phyloP scores from a whole-genome alignment of 2,113 vertebrate genomes.

The Dromaius novaehollandiae region DNA sequence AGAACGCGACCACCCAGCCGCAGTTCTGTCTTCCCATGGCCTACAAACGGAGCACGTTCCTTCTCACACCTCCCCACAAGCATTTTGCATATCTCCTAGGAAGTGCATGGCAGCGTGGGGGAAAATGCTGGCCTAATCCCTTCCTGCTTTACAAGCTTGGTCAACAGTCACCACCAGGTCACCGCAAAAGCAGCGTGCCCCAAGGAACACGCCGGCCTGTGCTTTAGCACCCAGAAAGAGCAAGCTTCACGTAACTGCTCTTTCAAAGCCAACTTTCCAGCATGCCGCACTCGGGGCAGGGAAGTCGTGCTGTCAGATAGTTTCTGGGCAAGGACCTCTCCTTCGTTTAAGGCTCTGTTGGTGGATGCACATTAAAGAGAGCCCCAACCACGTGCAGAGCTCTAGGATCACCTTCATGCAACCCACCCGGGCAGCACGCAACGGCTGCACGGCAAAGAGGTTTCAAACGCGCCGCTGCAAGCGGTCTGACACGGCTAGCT shows the following conservation, averaged over 20 bases:
- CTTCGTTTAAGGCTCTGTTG: not conserved
- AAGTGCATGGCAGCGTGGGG: not conserved
- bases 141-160: not conserved
- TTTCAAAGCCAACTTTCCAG: not conserved
- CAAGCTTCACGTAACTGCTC: not conserved
- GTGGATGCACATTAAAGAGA: not conserved
- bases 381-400: not conserved
- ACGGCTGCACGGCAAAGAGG: not conserved
- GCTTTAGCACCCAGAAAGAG: not conserved
- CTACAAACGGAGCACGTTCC: not conserved
- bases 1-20: not conserved
- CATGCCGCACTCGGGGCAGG: accelerated
- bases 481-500: not conserved
- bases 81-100: not conserved
- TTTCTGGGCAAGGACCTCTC: not conserved
- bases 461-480: not conserved
- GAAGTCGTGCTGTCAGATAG: not conserved
- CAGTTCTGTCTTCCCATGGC: not conserved
- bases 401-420: not conserved
- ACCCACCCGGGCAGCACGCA: not conserved
- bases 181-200: not conserved
- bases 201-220: not conserved
- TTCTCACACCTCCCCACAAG: not conserved
- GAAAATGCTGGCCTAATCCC: not conserved
- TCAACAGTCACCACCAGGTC: not conserved